Conservation (phyloP, 2,113 vertebrate species). For the Puffinus mauretanicus region DNA sequence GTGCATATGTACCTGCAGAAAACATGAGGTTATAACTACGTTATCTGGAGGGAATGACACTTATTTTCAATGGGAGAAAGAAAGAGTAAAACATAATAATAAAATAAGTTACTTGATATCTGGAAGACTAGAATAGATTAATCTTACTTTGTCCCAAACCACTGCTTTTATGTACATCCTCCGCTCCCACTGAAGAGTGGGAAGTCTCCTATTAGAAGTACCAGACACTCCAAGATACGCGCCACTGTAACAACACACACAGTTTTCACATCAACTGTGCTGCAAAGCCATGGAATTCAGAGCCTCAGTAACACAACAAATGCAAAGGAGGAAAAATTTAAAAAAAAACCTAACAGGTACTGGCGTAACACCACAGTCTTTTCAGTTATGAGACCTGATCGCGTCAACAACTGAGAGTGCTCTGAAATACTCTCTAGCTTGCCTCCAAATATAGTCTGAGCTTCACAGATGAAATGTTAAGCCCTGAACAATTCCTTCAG, state of each 20-base stretch:
- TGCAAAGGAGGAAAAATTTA: neutral
- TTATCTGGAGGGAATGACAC: conserved; percentile 53
- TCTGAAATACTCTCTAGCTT: conserved; percentile 34
- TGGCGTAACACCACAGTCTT: conserved; percentile 36
- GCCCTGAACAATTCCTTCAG: conserved; percentile 4
- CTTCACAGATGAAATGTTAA: conserved; percentile 36
- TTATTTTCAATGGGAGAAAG: conserved; percentile 49
- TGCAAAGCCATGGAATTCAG: conserved; percentile 39
- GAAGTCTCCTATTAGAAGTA: conserved; percentile 57
- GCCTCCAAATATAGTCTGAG: conserved; percentile 39
- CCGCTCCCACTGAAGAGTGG: neutral
- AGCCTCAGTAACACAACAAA: conserved; percentile 49
- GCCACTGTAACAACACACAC: conserved; percentile 52
- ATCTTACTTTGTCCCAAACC: conserved; percentile 56
- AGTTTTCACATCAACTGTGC: conserved; percentile 56
- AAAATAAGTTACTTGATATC: conserved; percentile 62
- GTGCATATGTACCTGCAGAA: conserved; percentile 71
- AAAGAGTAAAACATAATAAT: conserved; percentile 60
- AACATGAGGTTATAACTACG: conserved; percentile 56
- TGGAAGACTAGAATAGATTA: conserved; percentile 69
- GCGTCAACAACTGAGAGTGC: neutral
- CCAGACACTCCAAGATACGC: conserved; percentile 42
- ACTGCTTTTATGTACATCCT: conserved; percentile 46
- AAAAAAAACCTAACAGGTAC: neutral
- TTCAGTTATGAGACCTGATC: conserved; percentile 19